Conservation (phyloP, 2,888 invertebrate genomes). For the Apamea epomidion region DNA sequence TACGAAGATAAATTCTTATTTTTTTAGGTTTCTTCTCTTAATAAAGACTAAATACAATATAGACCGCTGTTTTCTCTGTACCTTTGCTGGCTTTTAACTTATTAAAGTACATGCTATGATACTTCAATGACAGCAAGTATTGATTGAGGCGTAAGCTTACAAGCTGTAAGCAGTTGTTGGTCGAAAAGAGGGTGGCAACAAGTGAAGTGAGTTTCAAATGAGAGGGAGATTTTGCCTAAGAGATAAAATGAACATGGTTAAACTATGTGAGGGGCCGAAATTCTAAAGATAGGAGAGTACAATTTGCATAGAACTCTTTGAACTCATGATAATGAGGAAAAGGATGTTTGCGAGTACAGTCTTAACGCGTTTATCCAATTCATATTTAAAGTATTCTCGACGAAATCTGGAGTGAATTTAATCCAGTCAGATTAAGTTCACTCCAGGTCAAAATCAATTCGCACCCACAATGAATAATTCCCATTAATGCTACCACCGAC, state of each 20-base stretch:
- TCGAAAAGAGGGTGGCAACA: constrained; percentile 35
- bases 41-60: not conserved
- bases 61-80: not conserved
- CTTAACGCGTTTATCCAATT: not conserved
- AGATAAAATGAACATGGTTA: constrained; percentile 31
- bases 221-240: constrained; percentile 13
- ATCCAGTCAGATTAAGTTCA: not conserved
- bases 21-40: not conserved
- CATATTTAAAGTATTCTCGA: not conserved
- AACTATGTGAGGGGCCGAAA: not conserved
- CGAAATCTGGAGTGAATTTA: not conserved
- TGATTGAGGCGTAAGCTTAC: constrained; percentile 36
- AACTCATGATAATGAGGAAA: constrained; percentile 2
- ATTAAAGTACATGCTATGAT: constrained; percentile 29
- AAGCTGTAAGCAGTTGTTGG: no score
- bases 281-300: constrained; percentile 6
- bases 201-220: constrained; percentile 24
- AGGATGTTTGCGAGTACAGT: not conserved
- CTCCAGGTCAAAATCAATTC: constrained; percentile 9
- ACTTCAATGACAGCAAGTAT: constrained; percentile 25
- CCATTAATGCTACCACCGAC: constrained; percentile 29
- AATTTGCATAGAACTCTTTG: constrained; percentile 19
- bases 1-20: constrained; percentile 19
- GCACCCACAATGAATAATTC: constrained; percentile 8
- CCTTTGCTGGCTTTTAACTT: constrained; percentile 7